Conservation (phyloP, 2,113 vertebrate species). For the Vombatus ursinus region DNA sequence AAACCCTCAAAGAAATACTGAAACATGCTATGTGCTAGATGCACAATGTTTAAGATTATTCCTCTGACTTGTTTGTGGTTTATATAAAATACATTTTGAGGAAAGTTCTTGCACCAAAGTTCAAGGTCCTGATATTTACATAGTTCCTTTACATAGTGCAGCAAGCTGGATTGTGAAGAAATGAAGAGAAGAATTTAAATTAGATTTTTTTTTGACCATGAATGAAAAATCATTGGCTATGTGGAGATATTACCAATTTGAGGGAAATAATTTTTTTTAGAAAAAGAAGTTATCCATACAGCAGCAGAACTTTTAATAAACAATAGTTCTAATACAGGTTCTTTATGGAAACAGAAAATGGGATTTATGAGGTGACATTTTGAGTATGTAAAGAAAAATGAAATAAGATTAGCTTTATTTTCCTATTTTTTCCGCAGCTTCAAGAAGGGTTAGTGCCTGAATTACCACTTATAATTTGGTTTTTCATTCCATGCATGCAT, state of each 20-base stretch:
- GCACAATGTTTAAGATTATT: slow-evolving; percentile 25
- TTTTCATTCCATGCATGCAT: slow-evolving; percentile 69
- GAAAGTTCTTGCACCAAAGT: slow-evolving; percentile 71
- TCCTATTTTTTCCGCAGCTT: slow-evolving; percentile 51
- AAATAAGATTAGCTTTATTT: slow-evolving; percentile 78
- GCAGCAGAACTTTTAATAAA: slow-evolving; percentile 82
- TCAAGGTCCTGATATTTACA: slow-evolving; percentile 79
- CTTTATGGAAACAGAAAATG: slow-evolving; percentile 80
- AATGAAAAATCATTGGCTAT: slow-evolving; percentile 74
- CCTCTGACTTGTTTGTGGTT: slow-evolving; percentile 70
- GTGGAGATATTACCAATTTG: slow-evolving; percentile 64
- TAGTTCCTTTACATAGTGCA: slow-evolving; percentile 74
- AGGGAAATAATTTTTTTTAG: slow-evolving; percentile 36
- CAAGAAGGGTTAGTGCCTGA: slow-evolving; percentile 68
- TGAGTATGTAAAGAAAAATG: slow-evolving; percentile 74
- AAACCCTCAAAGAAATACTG: slow-evolving; percentile 45
- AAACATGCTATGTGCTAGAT: slow-evolving; percentile 41
- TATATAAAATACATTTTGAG: slow-evolving; percentile 67
- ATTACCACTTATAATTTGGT: slow-evolving; percentile 71
- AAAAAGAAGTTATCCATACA: slow-evolving; percentile 72
- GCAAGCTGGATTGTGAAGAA: slow-evolving; percentile 65
- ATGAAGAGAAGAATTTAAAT: slow-evolving; percentile 76
- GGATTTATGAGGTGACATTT: slow-evolving; percentile 81
- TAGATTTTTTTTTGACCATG: slow-evolving; percentile 73
- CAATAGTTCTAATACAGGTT: slow-evolving; percentile 78